Evolutionary conservation across 2,113 vertebrate genomes (phyloP), one percentile per base, ranked within the genome.

Genomic region (Entelurus aequoreus): DNA sequence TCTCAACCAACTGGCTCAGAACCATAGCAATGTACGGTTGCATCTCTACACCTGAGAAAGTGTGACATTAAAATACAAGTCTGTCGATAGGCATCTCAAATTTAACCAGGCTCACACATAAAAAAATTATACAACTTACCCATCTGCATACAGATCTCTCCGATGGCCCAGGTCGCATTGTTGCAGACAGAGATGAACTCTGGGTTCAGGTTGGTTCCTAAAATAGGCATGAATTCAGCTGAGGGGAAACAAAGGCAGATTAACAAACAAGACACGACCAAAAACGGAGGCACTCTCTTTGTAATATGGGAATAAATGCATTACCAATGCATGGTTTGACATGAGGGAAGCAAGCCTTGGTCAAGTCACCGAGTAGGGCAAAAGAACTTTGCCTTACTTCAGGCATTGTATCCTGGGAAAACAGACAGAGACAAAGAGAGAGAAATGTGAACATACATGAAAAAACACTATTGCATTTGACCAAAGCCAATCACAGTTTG

Each of bases 61-160:
- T 8, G 68, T 6, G 7, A 9, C 55, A 61, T 14, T 4, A 1
- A 53, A 14, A 11, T 3, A 48, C 14, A 3, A 10, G 12, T 38
- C 9, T n/a, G 4, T 8, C 4, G 38, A 2, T 37, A 6, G 56
- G 14, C 1, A 38, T 65, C 38, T 60, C 6, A 55, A 10, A 19
- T 48, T 53, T 5, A 51, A 7, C 4, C 37, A 10, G 12, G 13
- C 48, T 21, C 6, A 15, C 4, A 37, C 28, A 5, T 16, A n/a
- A 12, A 44, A 40, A 4, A 42, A 21, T 53, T 35, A n/a, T 10
- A 28, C 6, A 38, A 78, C 90, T 90, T 74, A 96, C 95, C 95
- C 95, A 98, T 97, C 86, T 97, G 94, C 94, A 98, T 97, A 72
- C 95, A 97, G 88, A 98, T 97, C 89, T 98, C 95, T 1, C 95